These are phyloP conservation scores for Amphibalanus amphitrite DNA, from an alignment of 1,140 invertebrate species.

Conservation along the genomic window DNA sequence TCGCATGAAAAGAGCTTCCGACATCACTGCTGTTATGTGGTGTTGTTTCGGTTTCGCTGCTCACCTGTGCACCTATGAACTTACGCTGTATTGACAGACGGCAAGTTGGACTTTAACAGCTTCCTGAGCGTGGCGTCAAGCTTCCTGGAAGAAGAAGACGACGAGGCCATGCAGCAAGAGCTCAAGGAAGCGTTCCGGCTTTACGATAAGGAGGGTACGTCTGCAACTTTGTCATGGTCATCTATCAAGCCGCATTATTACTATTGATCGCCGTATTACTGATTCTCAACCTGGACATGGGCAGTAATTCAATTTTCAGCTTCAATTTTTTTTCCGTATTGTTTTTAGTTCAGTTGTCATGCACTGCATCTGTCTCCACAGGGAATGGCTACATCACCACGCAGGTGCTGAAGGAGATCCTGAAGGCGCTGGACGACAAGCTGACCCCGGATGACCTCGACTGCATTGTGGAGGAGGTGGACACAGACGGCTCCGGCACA, in stretches of 20 bases:
- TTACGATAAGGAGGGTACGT: conserved; percentile 46
- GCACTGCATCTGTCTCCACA: conserved; percentile 19
- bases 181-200: conserved; percentile 82
- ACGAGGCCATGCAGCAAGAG: conserved; percentile 82
- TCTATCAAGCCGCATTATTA: too few relatives aligned
- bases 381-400: conserved; percentile 92
- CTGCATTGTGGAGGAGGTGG: conserved; percentile 90
- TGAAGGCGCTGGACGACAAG: conserved; percentile 79
- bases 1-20: too few relatives aligned
- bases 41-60: too few relatives aligned
- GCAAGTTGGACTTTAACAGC: conserved; percentile 29
- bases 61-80: too few relatives aligned
- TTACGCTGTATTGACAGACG: conserved; percentile 33
- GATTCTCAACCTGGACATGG: too few relatives aligned
- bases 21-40: too few relatives aligned
- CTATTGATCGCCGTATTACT: too few relatives aligned
- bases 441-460: conserved; percentile 79
- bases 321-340: too few relatives aligned
- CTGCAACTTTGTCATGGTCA: too few relatives aligned
- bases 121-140: conserved; percentile 26
- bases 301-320: too few relatives aligned
- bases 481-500: conserved; percentile 78
- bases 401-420: conserved; percentile 71
- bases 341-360: too few relatives aligned
- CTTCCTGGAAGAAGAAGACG: conserved; percentile 46